Evolutionary conservation across 30 jellyfish, hydroid and myxozoan species (phyloP).

Genomic region (Mastigias papua): DNA sequence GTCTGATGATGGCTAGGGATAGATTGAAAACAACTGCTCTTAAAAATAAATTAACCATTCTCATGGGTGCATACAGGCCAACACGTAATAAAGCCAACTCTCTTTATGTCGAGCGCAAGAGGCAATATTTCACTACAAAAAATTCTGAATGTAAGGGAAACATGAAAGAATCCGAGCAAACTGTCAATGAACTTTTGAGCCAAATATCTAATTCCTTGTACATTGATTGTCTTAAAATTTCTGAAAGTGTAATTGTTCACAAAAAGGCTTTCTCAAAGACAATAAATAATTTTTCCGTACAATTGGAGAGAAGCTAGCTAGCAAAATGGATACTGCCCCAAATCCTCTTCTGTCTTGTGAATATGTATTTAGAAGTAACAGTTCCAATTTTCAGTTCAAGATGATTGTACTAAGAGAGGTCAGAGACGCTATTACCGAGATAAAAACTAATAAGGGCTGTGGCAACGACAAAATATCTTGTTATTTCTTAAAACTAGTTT

Average conservation of each 20-base stretch:
- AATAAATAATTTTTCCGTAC: neutral
- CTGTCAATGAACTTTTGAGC: slow-evolving; percentile 11
- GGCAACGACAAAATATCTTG: slow-evolving; percentile 2
- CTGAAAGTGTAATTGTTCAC: too few species aligned
- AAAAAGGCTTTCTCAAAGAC: too few species aligned
- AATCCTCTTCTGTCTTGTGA: neutral
- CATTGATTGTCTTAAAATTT: too few species aligned
- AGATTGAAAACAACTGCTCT: slow-evolving; percentile 52
- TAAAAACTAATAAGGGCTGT: neutral
- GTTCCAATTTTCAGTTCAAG: neutral
- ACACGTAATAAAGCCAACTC: slow-evolving; percentile 50
- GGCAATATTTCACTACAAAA: slow-evolving; percentile 30
- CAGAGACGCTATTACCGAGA: neutral
- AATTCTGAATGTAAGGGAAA: slow-evolving; percentile 26
- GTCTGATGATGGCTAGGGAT: slow-evolving; percentile 51
- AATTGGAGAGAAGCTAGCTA: neutral
- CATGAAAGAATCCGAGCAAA: slow-evolving; percentile 26
- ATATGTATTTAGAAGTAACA: neutral
- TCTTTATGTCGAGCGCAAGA: slow-evolving; percentile 44
- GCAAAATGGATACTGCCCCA: neutral
- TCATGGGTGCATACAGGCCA: slow-evolving; percentile 68
- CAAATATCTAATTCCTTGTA: slow-evolving; percentile 2
- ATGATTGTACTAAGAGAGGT: neutral
- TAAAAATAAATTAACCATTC: slow-evolving; percentile 28
- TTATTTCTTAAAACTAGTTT: too few species aligned